These are phyloP conservation scores for Paradoxurus hermaphroditus DNA, from an alignment of 2,113 vertebrate species.

Conservation along the genomic window DNA sequence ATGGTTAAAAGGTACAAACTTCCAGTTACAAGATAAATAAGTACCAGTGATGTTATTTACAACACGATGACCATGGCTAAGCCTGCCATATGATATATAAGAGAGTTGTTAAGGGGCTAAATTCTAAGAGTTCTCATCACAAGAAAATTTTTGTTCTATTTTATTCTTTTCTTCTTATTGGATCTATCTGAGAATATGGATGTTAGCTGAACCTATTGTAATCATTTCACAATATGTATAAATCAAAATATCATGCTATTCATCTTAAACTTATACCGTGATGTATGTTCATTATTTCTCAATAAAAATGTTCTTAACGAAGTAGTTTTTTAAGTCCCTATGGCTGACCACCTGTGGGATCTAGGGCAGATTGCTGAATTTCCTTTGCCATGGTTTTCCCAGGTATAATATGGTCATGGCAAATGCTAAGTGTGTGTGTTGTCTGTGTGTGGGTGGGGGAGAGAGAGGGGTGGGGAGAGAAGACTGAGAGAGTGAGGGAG, in stretches of 20 bases:
- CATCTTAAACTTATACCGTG: background rate
- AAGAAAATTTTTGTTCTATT: background rate
- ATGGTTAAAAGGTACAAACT: background rate
- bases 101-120: background rate
- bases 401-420: background rate
- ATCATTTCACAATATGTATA: background rate
- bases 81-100: background rate
- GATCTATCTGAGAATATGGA: background rate
- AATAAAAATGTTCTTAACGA: background rate
- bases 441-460: background rate
- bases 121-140: background rate
- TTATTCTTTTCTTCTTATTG: background rate
- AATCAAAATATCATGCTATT: background rate
- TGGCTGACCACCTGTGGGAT: background rate
- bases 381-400: background rate
- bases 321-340: background rate
- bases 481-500: too few species aligned
- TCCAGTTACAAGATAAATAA: background rate
- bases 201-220: background rate
- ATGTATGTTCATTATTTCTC: background rate
- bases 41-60: background rate
- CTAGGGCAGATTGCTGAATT: background rate
- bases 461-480: background rate
- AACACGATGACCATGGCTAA: background rate
- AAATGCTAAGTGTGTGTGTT: background rate